phyloP scores from a whole-genome alignment of 2,888 invertebrate genomes.

The Sphinx pinastri region DNA sequence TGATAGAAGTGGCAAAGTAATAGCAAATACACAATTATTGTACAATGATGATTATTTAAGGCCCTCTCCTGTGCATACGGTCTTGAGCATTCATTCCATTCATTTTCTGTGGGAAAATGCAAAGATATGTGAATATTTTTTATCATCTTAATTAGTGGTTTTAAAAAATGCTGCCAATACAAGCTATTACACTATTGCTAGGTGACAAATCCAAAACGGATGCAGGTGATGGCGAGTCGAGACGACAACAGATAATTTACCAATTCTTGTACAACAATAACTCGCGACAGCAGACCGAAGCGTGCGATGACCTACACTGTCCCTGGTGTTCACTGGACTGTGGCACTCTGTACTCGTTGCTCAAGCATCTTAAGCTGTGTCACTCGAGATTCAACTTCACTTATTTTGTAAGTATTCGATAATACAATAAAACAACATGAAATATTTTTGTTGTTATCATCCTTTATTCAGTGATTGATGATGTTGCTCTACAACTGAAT shows the following conservation, averaged over 20 bases:
- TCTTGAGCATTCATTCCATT: too few relatives aligned
- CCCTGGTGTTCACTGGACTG: conserved; percentile 98
- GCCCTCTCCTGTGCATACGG: too few relatives aligned
- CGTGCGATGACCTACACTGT: conserved; percentile 95
- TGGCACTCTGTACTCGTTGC: conserved; percentile 91
- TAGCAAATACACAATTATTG: too few relatives aligned
- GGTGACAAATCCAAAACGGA: conserved; percentile 66
- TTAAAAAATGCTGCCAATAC: background rate
- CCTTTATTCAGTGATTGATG: too few relatives aligned
- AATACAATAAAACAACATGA: background rate
- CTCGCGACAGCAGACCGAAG: conserved; percentile 97
- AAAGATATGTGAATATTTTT: too few relatives aligned
- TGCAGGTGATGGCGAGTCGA: conserved; percentile 52
- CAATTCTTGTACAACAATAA: conserved; percentile 98
- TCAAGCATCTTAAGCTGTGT: conserved; percentile 96
- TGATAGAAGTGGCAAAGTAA: too few relatives aligned
- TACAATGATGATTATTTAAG: too few relatives aligned
- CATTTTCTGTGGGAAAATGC: too few relatives aligned
- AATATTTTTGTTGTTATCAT: too few relatives aligned
- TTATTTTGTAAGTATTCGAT: conserved; percentile 88
- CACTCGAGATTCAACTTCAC: conserved; percentile 97
- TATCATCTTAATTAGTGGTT: background rate
- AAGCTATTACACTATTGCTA: conserved; percentile 32
- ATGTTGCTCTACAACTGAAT: too few relatives aligned
- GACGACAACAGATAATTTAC: conserved; percentile 93